Conservation (phyloP, 2,888 invertebrate genomes). For the Temnothorax ravouxi region DNA sequence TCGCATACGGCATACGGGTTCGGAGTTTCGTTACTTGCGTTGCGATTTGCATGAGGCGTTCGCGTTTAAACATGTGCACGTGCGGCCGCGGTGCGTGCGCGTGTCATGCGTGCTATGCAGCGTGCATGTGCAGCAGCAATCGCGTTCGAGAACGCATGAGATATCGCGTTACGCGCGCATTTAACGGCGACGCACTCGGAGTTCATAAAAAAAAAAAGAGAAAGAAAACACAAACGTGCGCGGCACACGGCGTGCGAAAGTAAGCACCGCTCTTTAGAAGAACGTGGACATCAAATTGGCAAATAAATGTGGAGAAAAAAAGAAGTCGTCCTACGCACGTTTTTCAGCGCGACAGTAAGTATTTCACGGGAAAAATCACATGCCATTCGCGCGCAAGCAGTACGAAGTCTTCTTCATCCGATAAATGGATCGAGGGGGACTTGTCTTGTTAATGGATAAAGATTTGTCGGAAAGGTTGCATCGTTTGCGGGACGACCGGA, state of each 20-base stretch:
- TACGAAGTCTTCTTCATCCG: conserved; percentile 2
- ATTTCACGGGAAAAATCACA: background rate
- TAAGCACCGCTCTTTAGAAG: conserved; percentile 22
- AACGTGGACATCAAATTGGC: conserved; percentile 9
- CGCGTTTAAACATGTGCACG: conserved; percentile 23
- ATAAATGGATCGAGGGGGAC: background rate
- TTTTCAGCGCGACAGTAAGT: background rate
- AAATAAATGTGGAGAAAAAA: background rate
- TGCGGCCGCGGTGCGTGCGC: conserved; percentile 17
- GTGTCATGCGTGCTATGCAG: background rate
- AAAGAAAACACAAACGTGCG: conserved; percentile 21
- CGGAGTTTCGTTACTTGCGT: conserved; percentile 28
- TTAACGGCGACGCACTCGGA: conserved; percentile 54
- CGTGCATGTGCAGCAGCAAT: conserved; percentile 27
- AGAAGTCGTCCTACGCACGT: background rate
- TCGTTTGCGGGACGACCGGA: conserved; percentile 4
- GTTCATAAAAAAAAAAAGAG: conserved; percentile 45
- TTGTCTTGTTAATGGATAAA: conserved; percentile 5
- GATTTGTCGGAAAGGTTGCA: background rate
- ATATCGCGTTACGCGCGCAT: conserved; percentile 69
- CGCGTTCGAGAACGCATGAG: conserved; percentile 63
- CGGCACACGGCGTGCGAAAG: background rate
- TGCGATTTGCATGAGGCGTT: conserved; percentile 63
- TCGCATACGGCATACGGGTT: conserved; percentile 49
- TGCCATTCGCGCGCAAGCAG: background rate